phyloP scores from a whole-genome alignment of 2,113 vertebrate genomes.

The Chroicocephalus ridibundus region DNA sequence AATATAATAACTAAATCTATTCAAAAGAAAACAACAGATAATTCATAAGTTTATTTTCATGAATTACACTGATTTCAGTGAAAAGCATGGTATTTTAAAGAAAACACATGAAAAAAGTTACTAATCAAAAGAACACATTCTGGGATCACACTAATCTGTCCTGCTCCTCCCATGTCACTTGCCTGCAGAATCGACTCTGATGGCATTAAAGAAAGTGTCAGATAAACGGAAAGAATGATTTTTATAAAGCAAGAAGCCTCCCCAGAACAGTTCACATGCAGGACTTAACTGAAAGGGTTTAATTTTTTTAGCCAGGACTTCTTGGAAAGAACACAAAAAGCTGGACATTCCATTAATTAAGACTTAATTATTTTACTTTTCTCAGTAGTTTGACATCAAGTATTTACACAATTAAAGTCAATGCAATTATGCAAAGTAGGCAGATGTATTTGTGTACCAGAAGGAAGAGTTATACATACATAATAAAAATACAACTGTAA shows the following conservation, averaged over 20 bases:
- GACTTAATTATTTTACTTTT: background rate
- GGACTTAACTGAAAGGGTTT: background rate
- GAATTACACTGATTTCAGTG: background rate
- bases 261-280: background rate
- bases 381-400: background rate
- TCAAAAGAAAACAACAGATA: background rate
- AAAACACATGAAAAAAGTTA: background rate
- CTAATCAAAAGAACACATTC: background rate
- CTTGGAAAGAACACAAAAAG: background rate
- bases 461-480: background rate
- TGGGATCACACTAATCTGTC: background rate
- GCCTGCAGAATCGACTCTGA: background rate
- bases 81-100: background rate
- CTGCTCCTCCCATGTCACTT: background rate
- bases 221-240: background rate
- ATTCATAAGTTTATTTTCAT: background rate
- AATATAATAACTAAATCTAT: background rate
- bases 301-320: background rate
- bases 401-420: background rate
- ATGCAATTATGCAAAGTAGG: background rate
- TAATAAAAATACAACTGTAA: background rate
- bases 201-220: background rate
- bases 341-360: background rate
- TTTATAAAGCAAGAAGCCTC: background rate
- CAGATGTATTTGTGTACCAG: background rate